These are phyloP conservation scores for Cariama cristata DNA, from an alignment of 2,113 vertebrate genomes.

Conservation along the genomic window DNA sequence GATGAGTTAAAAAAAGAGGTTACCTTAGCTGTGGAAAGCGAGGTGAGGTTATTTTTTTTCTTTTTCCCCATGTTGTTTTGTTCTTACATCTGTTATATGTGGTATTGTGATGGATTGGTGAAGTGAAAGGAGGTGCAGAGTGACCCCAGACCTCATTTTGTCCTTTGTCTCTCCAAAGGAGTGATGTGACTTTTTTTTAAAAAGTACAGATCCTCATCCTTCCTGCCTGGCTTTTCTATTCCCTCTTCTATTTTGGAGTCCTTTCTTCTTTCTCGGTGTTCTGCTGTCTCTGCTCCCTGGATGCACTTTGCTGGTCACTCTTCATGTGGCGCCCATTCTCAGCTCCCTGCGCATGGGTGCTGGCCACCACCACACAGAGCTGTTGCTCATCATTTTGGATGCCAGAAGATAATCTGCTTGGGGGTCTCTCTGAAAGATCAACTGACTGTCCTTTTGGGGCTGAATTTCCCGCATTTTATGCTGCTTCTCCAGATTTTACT, in stretches of 20 bases:
- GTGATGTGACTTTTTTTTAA: neutral
- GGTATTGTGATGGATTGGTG: rapidly evolving
- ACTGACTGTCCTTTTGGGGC: neutral
- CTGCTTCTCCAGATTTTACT: neutral
- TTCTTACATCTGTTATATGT: rapidly evolving
- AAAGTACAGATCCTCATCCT: neutral
- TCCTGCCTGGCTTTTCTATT: neutral
- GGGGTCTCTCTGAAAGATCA: neutral
- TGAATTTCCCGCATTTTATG: neutral
- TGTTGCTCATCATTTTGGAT: neutral
- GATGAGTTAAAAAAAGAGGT: slow-evolving; percentile 91
- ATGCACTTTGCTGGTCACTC: rapidly evolving
- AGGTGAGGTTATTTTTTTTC: slow-evolving; percentile 74
- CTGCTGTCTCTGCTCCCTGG: neutral
- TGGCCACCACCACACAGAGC: neutral
- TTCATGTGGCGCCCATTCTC: rapidly evolving
- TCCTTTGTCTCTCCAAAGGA: neutral
- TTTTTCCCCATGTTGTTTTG: neutral
- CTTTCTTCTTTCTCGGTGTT: neutral
- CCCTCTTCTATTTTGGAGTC: neutral
- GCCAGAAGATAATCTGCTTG: neutral
- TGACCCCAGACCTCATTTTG: neutral
- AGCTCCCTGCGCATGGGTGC: rapidly evolving
- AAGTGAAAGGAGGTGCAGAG: neutral
- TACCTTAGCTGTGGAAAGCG: slow-evolving; percentile 88